Conservation (phyloP, 2,113 vertebrate species). For the Mola mola region DNA sequence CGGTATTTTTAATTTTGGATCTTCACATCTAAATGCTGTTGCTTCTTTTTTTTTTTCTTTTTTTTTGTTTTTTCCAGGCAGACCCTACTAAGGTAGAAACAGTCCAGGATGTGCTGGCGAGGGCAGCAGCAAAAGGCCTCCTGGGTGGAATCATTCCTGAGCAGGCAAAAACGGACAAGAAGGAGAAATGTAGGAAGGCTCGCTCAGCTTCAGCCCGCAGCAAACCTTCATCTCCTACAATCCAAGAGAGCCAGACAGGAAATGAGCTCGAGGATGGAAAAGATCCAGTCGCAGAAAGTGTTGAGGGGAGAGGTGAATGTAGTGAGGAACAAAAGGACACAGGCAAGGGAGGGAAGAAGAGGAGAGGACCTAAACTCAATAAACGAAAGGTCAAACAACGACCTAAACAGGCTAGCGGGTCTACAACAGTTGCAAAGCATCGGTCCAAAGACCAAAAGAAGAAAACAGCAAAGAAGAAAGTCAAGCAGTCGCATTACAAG, state of each 20-base stretch:
- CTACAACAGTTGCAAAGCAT: not conserved
- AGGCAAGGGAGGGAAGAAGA: conserved; percentile 23
- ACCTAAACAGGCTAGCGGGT: conserved; percentile 27
- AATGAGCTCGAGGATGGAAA: not conserved
- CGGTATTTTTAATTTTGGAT: conserved; percentile 39
- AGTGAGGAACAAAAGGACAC: conserved; percentile 13
- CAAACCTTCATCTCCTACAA: conserved; percentile 24
- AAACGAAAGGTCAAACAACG: conserved; percentile 41
- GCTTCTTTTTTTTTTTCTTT: conserved; percentile 16
- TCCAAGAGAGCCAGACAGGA: conserved; percentile 13
- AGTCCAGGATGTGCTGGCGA: conserved; percentile 74
- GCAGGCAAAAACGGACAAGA: conserved; percentile 65
- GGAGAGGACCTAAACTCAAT: conserved; percentile 19
- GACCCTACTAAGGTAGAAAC: conserved; percentile 73
- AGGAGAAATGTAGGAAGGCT: conserved; percentile 56
- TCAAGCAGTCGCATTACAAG: conserved; percentile 9
- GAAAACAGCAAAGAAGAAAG: conserved; percentile 48
- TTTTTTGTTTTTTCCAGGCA: conserved; percentile 50
- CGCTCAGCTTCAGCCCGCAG: conserved; percentile 16
- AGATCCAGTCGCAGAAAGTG: conserved; percentile 6
- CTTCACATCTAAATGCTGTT: conserved; percentile 31
- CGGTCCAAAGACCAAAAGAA: conserved; percentile 35
- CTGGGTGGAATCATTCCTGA: conserved; percentile 73
- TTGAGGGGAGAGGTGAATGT: conserved; percentile 29
- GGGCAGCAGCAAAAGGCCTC: conserved; percentile 76